Conservation (phyloP, 2,888 invertebrate genomes). For the Ophioninae sp. region DNA sequence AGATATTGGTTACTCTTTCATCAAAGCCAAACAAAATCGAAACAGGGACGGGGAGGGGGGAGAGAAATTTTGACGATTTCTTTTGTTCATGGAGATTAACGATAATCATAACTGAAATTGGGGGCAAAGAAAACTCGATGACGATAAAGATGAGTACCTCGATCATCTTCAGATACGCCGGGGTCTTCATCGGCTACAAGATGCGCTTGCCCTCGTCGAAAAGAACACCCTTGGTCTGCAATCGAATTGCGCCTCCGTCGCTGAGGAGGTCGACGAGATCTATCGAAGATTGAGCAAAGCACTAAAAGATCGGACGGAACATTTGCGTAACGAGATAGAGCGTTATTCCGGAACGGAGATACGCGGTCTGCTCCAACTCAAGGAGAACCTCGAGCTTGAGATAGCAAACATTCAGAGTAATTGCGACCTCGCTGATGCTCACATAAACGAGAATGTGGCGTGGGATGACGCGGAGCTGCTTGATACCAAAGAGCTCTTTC, state of each 20-base stretch:
- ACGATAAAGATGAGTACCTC: conserved; percentile 15
- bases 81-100: background rate
- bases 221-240: conserved; percentile 94
- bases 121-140: background rate
- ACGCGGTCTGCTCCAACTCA: conserved; percentile 91
- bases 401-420: conserved; percentile 97
- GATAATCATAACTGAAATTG: background rate
- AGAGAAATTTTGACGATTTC: background rate
- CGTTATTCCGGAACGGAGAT: conserved; percentile 94
- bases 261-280: conserved; percentile 97
- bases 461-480: conserved; percentile 97
- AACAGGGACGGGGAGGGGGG: background rate
- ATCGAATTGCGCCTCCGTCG: conserved; percentile 93
- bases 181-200: conserved; percentile 93
- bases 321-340: conserved; percentile 94
- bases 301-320: conserved; percentile 93
- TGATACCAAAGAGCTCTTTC: conserved; percentile 97
- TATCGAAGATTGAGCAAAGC: conserved; percentile 93
- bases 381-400: conserved; percentile 97
- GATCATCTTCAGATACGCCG: conserved; percentile 84
- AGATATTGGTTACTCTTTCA: background rate
- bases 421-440: conserved; percentile 97
- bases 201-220: conserved; percentile 91
- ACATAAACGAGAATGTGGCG: conserved; percentile 93
- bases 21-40: background rate